phyloP scores from a whole-genome alignment of 1,140 invertebrate genomes.

The Diorhabda sublineata region DNA sequence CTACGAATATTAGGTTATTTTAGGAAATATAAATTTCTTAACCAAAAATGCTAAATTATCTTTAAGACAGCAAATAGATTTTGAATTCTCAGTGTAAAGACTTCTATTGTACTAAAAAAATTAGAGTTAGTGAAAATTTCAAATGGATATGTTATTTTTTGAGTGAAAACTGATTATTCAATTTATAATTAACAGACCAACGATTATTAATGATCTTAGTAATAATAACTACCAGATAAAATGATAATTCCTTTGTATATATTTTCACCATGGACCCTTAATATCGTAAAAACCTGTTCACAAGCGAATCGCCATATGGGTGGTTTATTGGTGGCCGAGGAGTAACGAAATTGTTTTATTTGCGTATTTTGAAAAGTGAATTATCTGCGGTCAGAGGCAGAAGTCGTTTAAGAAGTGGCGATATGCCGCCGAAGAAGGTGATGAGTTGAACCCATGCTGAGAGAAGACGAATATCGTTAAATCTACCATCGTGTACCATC shows the following conservation, averaged over 20 bases:
- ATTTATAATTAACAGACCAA: too few relatives aligned
- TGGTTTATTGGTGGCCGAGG: constrained; percentile 5
- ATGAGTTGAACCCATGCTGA: constrained; percentile 16
- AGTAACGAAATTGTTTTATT: constrained; percentile 5
- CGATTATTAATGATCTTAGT: too few relatives aligned
- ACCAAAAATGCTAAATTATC: too few relatives aligned
- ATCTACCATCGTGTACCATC: constrained; percentile 4
- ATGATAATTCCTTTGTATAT: background rate
- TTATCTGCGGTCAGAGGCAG: constrained; percentile 19
- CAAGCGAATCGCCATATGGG: background rate
- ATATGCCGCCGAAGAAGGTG: constrained; percentile 18
- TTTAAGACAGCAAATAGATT: too few relatives aligned
- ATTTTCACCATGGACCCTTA: background rate
- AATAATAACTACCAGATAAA: too few relatives aligned
- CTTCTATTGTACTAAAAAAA: too few relatives aligned
- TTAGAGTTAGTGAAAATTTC: too few relatives aligned
- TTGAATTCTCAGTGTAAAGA: too few relatives aligned
- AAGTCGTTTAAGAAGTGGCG: constrained; percentile 18
- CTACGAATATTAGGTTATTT: too few relatives aligned
- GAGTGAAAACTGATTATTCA: too few relatives aligned
- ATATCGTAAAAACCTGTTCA: constrained; percentile 5
- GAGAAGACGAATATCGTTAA: constrained; percentile 14
- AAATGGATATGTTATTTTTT: too few relatives aligned
- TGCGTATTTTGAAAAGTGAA: constrained; percentile 18
- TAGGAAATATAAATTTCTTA: too few relatives aligned